Base-by-base conservation (phyloP, 2,797 vertebrate genomes). In the Tamandua tetradactyla region DNA sequence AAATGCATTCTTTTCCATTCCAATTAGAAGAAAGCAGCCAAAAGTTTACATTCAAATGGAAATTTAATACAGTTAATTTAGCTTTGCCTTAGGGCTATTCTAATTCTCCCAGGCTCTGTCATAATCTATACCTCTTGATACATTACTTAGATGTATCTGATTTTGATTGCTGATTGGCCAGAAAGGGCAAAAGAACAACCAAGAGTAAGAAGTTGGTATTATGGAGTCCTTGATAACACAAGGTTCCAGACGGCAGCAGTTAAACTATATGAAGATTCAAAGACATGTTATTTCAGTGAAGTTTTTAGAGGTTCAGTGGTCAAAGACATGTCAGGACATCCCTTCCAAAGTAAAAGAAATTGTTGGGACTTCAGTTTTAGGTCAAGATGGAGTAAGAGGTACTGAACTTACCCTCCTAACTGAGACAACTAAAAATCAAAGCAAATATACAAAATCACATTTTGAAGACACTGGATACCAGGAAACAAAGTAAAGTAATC, bases 371-470 rank as follows among this genome's bases (percentile, higher is more conserved):
- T 85, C 14, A 68, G 59, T 18, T 85, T 92, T 93, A 90, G n/a
- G 23, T 75, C 49, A 91, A 83, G 57, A 88, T 40, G 25, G 57
- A 82, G 7, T 69, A 95, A 88, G 25, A 88, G 15, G 6, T 18
- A 57, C 0, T 89, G 20, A 68, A 95, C 25, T 72, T 72, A 93
- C 4, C 13, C n/a, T 81, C 17, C 22, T n/a, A 91, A 20, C 40
- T 52, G 74, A 93, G 88, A 89, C 40, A 86, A 68, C 80, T 89
- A 79, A 94, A 86, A 89, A 42, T 87, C 10, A 83, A 86, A 74
- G 61, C 59, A 76, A 93, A 91, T 59, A 87, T 23, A 64, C 25
- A 10, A 87, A 83, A 87, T 30, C 71, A 69, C 14, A 55, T 42
- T 91, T 94, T 91, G 64, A 83, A 89, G n/a, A 89, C 27, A 18